These are phyloP conservation scores for Arctopsyche grandis DNA, from an alignment of 1,140 invertebrate species.

Conservation along the genomic window DNA sequence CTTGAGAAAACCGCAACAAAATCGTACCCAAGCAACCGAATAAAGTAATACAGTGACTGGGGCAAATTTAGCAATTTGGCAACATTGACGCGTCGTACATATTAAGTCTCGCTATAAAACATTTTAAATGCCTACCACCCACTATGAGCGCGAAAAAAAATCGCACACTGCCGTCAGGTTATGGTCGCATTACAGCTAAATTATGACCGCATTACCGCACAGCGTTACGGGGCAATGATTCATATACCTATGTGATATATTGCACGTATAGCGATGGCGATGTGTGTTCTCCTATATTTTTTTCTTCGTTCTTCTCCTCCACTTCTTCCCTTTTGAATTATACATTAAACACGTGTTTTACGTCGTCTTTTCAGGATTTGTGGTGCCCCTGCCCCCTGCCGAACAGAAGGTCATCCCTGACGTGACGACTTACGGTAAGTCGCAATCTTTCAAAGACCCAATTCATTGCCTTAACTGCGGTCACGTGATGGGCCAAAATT, in stretches of 20 bases:
- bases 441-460: not conserved
- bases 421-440: slow-evolving; percentile 52
- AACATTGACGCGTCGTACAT: too few relatives aligned
- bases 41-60: too few relatives aligned
- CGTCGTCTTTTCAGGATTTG: slow-evolving; percentile 47
- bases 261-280: not conserved
- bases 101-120: too few relatives aligned
- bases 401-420: slow-evolving; percentile 49
- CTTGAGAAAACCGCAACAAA: too few relatives aligned
- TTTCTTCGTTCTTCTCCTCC: not conserved
- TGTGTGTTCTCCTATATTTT: not conserved
- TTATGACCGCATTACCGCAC: slow-evolving; percentile 20
- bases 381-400: slow-evolving; percentile 48
- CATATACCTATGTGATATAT: not conserved
- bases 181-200: slow-evolving; percentile 21
- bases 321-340: slow-evolving; percentile 8
- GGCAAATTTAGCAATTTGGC: too few relatives aligned
- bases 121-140: too few relatives aligned
- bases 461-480: not conserved
- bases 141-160: not conserved
- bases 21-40: too few relatives aligned
- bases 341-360: slow-evolving; percentile 29
- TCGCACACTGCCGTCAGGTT: not conserved
- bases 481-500: too few relatives aligned
- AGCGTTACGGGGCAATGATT: not conserved